Evolutionary conservation across 1,140 invertebrate genomes (phyloP).

Genomic region (Sitodiplosis mosellana): DNA sequence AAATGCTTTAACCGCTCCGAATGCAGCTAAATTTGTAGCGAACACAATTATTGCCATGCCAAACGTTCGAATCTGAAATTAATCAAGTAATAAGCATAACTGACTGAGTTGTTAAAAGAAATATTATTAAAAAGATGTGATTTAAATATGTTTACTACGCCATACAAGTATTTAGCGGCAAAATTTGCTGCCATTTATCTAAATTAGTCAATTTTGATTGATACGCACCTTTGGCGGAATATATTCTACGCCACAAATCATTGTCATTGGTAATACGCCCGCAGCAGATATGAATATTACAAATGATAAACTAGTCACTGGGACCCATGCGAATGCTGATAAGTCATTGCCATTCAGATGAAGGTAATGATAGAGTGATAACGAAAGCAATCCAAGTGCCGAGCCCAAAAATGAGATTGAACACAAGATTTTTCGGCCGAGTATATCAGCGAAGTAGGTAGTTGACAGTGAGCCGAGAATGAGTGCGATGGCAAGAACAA

Average conservation of each 20-base stretch:
- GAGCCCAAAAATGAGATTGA: constrained; percentile 18
- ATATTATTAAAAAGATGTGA: too few species aligned
- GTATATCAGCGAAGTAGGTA: constrained; percentile 18
- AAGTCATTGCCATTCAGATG: constrained; percentile 7
- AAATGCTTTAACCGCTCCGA: not conserved
- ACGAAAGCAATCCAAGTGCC: constrained; percentile 13
- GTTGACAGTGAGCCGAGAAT: constrained; percentile 16
- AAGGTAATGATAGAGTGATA: constrained; percentile 15
- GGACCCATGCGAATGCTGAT: constrained; percentile 13
- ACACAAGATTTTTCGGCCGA: constrained; percentile 18
- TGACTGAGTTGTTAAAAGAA: too few species aligned
- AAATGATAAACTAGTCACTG: constrained; percentile 14
- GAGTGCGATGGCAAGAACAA: constrained; percentile 42
- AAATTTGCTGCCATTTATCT: too few species aligned
- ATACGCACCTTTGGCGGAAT: constrained; percentile 19
- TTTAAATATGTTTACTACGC: too few species aligned
- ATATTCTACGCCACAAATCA: constrained; percentile 15
- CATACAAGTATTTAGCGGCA: too few species aligned
- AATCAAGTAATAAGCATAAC: too few species aligned
- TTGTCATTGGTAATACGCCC: constrained; percentile 17
- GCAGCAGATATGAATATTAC: constrained; percentile 16
- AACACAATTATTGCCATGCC: too few species aligned
- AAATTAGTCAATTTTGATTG: too few species aligned
- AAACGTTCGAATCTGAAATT: too few species aligned
- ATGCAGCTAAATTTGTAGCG: not conserved